Conservation (phyloP, 2,888 invertebrate genomes). For the Spicauda simplicius region DNA sequence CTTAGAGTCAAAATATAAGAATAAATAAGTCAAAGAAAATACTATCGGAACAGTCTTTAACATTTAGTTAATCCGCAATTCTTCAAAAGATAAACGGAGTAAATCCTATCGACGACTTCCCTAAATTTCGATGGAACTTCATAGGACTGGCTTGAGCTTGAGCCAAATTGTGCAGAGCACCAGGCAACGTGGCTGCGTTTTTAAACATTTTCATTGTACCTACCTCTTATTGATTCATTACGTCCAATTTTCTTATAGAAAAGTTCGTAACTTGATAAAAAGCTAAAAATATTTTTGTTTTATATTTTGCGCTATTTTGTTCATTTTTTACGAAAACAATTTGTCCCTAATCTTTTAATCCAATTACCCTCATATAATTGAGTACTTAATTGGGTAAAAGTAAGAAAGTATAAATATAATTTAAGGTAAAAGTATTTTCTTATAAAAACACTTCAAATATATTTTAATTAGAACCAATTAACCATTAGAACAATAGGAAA, state of each 20-base stretch:
- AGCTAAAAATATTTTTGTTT: not conserved
- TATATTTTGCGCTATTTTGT: not conserved
- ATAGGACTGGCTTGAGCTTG: constrained; percentile 50
- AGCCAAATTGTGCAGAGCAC: constrained; percentile 54
- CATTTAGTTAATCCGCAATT: constrained; percentile 13
- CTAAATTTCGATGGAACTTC: constrained; percentile 38
- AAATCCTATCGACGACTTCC: constrained; percentile 23
- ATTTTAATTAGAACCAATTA: no score
- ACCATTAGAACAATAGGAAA: no score
- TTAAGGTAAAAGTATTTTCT: no score
- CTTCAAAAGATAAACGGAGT: constrained; percentile 23
- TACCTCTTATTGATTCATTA: constrained; percentile 26
- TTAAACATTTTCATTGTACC: constrained; percentile 31
- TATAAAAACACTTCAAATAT: no score
- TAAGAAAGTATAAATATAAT: not conserved
- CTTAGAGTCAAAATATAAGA: no score
- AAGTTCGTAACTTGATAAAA: not conserved
- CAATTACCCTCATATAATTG: not conserved
- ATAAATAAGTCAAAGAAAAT: not conserved
- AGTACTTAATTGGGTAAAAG: not conserved
- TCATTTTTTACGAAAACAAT: not conserved
- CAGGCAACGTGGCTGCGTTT: constrained; percentile 36
- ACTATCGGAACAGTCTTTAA: not conserved
- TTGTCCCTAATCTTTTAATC: not conserved
- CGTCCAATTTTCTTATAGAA: constrained; percentile 6